A percentile compares a stretch with the other conserved stretches of the same genome.
phyloP scores from a whole-genome alignment of 2,888 invertebrate genomes.

The Luperina testacea region DNA sequence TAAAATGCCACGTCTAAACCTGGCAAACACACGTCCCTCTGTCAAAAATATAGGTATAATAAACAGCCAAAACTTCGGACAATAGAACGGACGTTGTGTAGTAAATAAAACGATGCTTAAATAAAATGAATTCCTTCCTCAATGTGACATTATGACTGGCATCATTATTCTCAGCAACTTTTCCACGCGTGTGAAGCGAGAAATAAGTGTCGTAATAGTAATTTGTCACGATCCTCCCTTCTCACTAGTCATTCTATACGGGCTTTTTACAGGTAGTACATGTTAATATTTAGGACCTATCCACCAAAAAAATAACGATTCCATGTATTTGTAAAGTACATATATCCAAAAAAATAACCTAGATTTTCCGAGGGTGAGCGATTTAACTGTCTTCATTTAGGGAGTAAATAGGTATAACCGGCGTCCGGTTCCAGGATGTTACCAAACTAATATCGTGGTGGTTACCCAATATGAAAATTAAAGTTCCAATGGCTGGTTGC shows the following conservation, averaged over 20 bases:
- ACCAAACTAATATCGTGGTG: slow-evolving; percentile 7
- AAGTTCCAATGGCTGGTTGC: slow-evolving; percentile 31
- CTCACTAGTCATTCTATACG: slow-evolving; percentile 32
- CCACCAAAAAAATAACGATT: slow-evolving; percentile 9
- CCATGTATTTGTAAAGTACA: slow-evolving; percentile 4
- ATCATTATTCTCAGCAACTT: slow-evolving; percentile 62
- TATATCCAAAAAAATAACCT: slow-evolving; percentile 6
- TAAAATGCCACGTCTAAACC: background rate
- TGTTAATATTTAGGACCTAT: slow-evolving; percentile 23
- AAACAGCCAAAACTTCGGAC: slow-evolving; percentile 33
- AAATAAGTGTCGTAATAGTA: slow-evolving; percentile 66
- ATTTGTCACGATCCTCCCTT: slow-evolving; percentile 64
- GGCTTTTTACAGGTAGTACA: slow-evolving; percentile 41
- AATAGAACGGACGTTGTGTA: slow-evolving; percentile 24
- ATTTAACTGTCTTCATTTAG: slow-evolving; percentile 38
- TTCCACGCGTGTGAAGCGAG: slow-evolving; percentile 64
- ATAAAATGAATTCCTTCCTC: slow-evolving; percentile 52
- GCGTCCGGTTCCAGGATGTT: slow-evolving; percentile 7
- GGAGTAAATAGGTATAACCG: slow-evolving; percentile 31
- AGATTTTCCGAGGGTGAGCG: slow-evolving; percentile 25
- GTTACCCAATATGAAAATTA: slow-evolving; percentile 45
- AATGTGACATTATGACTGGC: slow-evolving; percentile 57
- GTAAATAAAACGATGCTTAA: slow-evolving; percentile 48
- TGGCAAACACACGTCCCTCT: background rate
- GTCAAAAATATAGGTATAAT: background rate